Evolutionary conservation across 2,888 invertebrate species (phyloP), one percentile per base, ranked within the genome.

Genomic region (Sphaerophoria rueppellii): DNA sequence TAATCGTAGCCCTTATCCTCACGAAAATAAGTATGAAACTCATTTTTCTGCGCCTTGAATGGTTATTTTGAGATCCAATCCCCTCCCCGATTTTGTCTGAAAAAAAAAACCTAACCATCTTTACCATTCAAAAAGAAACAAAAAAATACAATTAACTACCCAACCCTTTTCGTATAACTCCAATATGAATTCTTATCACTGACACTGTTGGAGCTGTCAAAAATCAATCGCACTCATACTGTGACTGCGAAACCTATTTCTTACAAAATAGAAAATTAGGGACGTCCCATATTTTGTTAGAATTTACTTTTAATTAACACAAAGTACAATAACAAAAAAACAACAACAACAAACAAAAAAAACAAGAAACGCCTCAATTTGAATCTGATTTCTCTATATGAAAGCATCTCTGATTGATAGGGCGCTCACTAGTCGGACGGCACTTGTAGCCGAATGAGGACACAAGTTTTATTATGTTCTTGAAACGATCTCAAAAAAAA

Each of bases 371-470:
- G 73, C 58, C 57, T 65, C 65, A 14, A 65, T 70, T 43, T 57
- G 35, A 65, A 24, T 24, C 24, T 24, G 24, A 24, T 24, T 24
- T 80, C 75, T 63, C 32, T 54, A 7, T 52, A 54, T 60, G 54
- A 61, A 67, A 67, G 32, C 54, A 63, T 48, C 34, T 65, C 55
- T 82, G 76, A 85, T 85, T 70, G 81, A 77, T 70, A 58, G 69
- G 72, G 61, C 55, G 78, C 69, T 70, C 16, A 46, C 35, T 58
- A 85, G 85, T 85, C 81, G 85, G 65, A 65, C 65, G 73, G 81
- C 75, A 81, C 48, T 77, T 69, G 69, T 65, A 69, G 76, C 69
- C 81, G 85, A 85, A 85, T 85, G 85, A 85, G 85, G 85, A 85
- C 85, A 85, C 73, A 70, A 37, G 37, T 37, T 37, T 24, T 24